Evolutionary conservation across 2,888 invertebrate genomes (phyloP).

Genomic region (Rotaria macrura): DNA sequence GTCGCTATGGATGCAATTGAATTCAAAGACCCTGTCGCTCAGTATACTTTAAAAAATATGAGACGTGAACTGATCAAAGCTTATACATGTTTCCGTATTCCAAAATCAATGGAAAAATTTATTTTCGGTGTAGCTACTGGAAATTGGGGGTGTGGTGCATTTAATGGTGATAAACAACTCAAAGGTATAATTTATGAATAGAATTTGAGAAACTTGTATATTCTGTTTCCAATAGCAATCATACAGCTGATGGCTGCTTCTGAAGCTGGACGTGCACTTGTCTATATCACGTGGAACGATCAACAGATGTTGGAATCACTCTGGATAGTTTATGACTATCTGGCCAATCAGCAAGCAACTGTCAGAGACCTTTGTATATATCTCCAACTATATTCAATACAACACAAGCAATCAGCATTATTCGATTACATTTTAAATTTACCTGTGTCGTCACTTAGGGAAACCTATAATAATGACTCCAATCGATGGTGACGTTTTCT

Average conservation of each 20-base stretch:
- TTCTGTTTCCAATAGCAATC: conserved; percentile 52
- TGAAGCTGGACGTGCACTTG: conserved; percentile 59
- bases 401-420: not conserved
- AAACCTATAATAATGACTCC: too few relatives aligned
- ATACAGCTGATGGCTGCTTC: conserved; percentile 68
- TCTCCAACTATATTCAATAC: not conserved
- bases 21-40: conserved; percentile 46
- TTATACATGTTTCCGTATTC: conserved; percentile 26
- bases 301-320: conserved; percentile 59
- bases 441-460: not conserved
- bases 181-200: conserved; percentile 40
- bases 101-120: not conserved
- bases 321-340: conserved; percentile 52
- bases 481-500: too few relatives aligned
- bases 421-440: not conserved
- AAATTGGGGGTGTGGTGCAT: conserved; percentile 89
- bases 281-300: conserved; percentile 74
- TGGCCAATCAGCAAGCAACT: not conserved
- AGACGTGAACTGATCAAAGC: conserved; percentile 77
- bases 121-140: conserved; percentile 66
- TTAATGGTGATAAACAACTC: conserved; percentile 58
- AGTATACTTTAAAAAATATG: conserved; percentile 37
- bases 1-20: conserved; percentile 76
- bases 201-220: not conserved
- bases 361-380: not conserved